These are phyloP conservation scores for Subacronicta megacephala DNA, from an alignment of 2,888 invertebrate genomes.

Conservation along the genomic window DNA sequence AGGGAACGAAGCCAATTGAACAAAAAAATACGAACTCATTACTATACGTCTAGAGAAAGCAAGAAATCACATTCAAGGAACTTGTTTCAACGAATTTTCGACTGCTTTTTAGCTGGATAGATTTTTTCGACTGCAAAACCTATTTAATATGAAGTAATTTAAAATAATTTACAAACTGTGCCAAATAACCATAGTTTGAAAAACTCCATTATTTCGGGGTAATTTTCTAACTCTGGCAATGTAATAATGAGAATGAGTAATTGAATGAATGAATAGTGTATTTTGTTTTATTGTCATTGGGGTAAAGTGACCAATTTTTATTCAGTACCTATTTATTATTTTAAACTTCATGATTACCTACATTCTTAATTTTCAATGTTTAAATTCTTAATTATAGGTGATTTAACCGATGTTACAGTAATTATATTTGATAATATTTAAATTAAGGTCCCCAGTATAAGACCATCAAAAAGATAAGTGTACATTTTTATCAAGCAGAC, in stretches of 20 bases:
- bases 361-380: too few relatives aligned
- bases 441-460: too few relatives aligned
- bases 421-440: too few relatives aligned
- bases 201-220: conserved; percentile 6
- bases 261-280: conserved; percentile 1
- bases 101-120: conserved; percentile 9
- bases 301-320: not conserved
- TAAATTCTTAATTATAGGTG: too few relatives aligned
- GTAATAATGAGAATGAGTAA: too few relatives aligned
- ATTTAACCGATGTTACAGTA: too few relatives aligned
- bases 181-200: too few relatives aligned
- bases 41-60: conserved; percentile 32
- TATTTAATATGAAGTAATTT: too few relatives aligned
- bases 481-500: not conserved
- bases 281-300: not conserved
- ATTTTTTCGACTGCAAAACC: not conserved
- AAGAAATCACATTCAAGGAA: conserved; percentile 27
- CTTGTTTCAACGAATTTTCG: conserved; percentile 12
- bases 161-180: too few relatives aligned
- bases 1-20: conserved; percentile 57
- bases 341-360: too few relatives aligned
- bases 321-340: too few relatives aligned
- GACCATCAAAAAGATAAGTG: too few relatives aligned
- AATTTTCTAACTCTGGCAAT: not conserved
- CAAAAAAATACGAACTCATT: conserved; percentile 69